phyloP scores from a whole-genome alignment of 2,888 invertebrate genomes.

The Eupithecia tripunctaria region DNA sequence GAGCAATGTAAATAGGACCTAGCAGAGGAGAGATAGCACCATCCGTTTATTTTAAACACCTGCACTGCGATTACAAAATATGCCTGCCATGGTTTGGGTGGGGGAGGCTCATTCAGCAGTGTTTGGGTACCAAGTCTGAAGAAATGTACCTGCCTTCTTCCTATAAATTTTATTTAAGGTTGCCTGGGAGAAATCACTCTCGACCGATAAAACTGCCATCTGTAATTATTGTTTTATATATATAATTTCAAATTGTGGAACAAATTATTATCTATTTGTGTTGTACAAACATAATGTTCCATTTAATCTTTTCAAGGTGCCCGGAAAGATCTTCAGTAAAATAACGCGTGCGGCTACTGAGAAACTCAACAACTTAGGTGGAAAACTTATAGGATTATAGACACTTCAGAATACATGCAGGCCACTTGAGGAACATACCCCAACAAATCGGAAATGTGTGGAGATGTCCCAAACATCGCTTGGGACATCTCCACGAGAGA shows the following conservation, averaged over 20 bases:
- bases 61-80: not conserved
- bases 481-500: no score
- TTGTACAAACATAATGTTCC: not conserved
- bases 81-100: no score
- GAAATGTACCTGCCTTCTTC: no score
- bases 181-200: no score
- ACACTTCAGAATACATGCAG: constrained; percentile 12
- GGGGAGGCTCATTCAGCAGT: no score
- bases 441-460: no score
- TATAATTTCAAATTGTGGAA: no score
- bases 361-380: constrained; percentile 84
- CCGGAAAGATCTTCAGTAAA: constrained; percentile 76
- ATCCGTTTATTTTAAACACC: not conserved
- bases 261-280: not conserved
- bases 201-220: no score
- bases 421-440: not conserved
- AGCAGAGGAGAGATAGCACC: not conserved
- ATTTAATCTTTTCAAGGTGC: constrained; percentile 72
- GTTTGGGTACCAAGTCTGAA: no score
- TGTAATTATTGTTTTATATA: no score
- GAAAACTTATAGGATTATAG: constrained; percentile 83
- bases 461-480: no score
- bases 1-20: not conserved
- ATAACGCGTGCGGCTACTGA: constrained; percentile 81
- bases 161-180: no score